These are phyloP conservation scores for Empidonax traillii DNA, from an alignment of 2,113 vertebrate genomes.

Conservation along the genomic window DNA sequence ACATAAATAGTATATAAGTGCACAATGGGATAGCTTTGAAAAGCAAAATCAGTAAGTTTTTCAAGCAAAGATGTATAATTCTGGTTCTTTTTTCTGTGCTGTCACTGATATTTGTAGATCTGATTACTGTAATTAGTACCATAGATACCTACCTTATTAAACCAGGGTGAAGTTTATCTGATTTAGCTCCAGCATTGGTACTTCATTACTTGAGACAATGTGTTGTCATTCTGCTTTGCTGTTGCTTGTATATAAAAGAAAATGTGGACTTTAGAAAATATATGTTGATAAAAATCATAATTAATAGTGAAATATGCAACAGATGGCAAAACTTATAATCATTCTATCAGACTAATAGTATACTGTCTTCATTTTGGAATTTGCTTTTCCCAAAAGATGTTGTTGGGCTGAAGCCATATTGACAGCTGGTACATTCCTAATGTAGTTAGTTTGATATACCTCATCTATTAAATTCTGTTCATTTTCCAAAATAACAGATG, in stretches of 20 bases:
- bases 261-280: conserved; percentile 57
- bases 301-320: conserved; percentile 78
- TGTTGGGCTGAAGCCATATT: conserved; percentile 77
- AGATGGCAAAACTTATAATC: conserved; percentile 78
- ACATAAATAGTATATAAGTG: not conserved
- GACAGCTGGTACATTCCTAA: conserved; percentile 80
- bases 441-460: conserved; percentile 81
- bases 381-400: conserved; percentile 75
- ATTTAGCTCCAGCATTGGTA: not conserved
- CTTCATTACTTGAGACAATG: not conserved
- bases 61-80: not conserved
- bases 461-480: conserved; percentile 79
- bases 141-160: conserved; percentile 17
- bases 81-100: not conserved
- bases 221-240: conserved; percentile 23
- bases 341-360: conserved; percentile 78
- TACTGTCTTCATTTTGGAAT: conserved; percentile 70
- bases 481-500: conserved; percentile 80
- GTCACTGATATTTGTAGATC: conserved; percentile 8
- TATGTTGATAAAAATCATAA: conserved; percentile 65
- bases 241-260: conserved; percentile 26
- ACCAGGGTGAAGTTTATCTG: not conserved
- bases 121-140: not conserved
- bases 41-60: not conserved
- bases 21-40: not conserved